Base-by-base conservation (phyloP, 2,113 vertebrate genomes). In the Menidia beryllina region DNA sequence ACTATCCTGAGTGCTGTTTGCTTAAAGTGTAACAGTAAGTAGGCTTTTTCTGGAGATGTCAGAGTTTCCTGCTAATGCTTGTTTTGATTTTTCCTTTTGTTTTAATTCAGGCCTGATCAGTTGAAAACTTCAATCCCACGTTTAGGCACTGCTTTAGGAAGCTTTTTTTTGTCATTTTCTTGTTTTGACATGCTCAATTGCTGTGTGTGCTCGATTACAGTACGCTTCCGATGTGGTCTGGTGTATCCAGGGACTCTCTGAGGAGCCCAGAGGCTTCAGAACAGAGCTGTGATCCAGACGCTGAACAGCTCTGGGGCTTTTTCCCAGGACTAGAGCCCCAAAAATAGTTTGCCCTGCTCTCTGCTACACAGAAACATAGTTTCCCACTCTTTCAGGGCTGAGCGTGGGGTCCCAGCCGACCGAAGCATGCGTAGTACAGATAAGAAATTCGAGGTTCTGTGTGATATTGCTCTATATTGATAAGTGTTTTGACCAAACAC, bases 261-360 rank as follows among this genome's bases (percentile, higher is more conserved):
- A 83, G 74, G 81, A 74, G 64, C 70, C 36, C 68, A 55, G 74
- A 81, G 81, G 85, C 78, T 89, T 77, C 63, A 58, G 72, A 79
- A 65, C 72, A 59, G 69, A 72, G 48, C 77, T 86, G 73, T 48
- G 85, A 84, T 85, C 81, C 69, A 70, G 65, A 60, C 81, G 63
- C 60, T 60, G 30, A 59, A 59, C 38, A 30, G 72, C 76, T 82
- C 62, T 24, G 66, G 72, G 77, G 69, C 72, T 76, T 84, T 89
- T 93, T 93, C 92, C 92, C 92, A 93, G 89, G 86, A 85, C 45
- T 34, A 10, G 45, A 77, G 39, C 72, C 89, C 85, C 86, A 80
- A 78, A 93, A 93, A 93, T 92, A 93, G 88, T 77, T 68, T 73
- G 47, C 51, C 56, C 47, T 62, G 52, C 63, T 82, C 72, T 72